phyloP scores from a whole-genome alignment of 1,140 invertebrate genomes.

The Drosophila sucinea region DNA sequence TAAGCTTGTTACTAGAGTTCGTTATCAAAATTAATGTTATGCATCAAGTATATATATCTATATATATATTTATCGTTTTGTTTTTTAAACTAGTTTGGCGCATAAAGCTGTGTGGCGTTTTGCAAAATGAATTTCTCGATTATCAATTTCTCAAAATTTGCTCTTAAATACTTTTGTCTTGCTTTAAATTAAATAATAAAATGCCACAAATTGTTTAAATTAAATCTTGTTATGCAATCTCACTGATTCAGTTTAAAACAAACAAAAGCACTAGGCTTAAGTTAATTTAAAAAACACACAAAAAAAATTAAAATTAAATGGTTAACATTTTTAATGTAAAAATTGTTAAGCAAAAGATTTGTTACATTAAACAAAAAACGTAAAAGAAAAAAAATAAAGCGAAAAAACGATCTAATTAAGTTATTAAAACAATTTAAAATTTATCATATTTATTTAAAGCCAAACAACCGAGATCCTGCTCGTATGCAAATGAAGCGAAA shows the following conservation, averaged over 20 bases:
- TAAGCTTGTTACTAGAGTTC: slow-evolving; percentile 36
- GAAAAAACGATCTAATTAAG: slow-evolving; percentile 54
- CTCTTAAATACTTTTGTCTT: slow-evolving; percentile 75
- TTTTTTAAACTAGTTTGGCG: slow-evolving; percentile 81
- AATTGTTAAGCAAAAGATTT: slow-evolving; percentile 55
- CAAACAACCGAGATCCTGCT: slow-evolving; percentile 83
- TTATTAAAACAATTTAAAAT: slow-evolving; percentile 66
- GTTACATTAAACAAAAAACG: slow-evolving; percentile 44
- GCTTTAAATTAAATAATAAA: slow-evolving; percentile 66
- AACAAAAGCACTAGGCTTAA: slow-evolving; percentile 68
- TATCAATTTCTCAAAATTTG: slow-evolving; percentile 51
- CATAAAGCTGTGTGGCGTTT: slow-evolving; percentile 80
- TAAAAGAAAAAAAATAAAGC: slow-evolving; percentile 32
- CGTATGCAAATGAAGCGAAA: slow-evolving; percentile 69
- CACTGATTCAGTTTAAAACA: slow-evolving; percentile 45
- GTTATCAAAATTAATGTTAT: slow-evolving; percentile 41
- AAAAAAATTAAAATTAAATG: slow-evolving; percentile 39
- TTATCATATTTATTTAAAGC: slow-evolving; percentile 66
- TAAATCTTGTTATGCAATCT: slow-evolving; percentile 57
- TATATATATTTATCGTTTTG: slow-evolving; percentile 20
- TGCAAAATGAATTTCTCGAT: slow-evolving; percentile 60
- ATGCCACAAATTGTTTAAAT: slow-evolving; percentile 36
- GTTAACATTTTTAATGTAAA: slow-evolving; percentile 74
- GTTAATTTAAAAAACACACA: slow-evolving; percentile 65
- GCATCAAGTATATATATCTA: slow-evolving; percentile 45